These are phyloP conservation scores for Zygothrica quintamaculata DNA, from an alignment of 2,888 invertebrate genomes.

Conservation along the genomic window DNA sequence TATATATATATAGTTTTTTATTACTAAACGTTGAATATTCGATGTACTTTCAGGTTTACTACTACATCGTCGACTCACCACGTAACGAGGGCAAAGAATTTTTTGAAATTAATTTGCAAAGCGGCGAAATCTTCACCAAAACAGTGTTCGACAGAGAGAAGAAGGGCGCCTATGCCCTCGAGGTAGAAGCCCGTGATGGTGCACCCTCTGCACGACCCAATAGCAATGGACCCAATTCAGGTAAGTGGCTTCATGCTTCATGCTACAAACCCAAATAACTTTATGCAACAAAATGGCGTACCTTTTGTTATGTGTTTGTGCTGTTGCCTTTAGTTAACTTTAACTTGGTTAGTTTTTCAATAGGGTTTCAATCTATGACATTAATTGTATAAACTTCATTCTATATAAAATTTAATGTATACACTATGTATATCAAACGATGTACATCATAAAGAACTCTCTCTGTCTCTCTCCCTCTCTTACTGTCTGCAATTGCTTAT, in stretches of 20 bases:
- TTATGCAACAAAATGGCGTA: constrained; percentile 9
- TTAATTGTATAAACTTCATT: no score
- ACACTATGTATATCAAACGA: no score
- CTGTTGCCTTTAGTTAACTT: no score
- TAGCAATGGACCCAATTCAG: constrained; percentile 97
- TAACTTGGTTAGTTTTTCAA: constrained; percentile 17
- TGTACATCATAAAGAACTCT: no score
- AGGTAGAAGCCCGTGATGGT: constrained; percentile 98
- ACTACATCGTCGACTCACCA: constrained; percentile 95
- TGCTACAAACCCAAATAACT: not conserved
- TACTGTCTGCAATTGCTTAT: no score
- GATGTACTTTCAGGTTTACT: constrained; percentile 90
- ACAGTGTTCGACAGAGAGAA: constrained; percentile 98
- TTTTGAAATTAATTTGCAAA: constrained; percentile 97
- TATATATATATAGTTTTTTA: no score
- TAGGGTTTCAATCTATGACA: no score
- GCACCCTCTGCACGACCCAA: constrained; percentile 98
- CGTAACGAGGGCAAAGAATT: constrained; percentile 97
- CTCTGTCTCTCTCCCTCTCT: no score
- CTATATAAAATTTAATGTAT: no score
- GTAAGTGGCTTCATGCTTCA: constrained; percentile 86
- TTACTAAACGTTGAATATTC: constrained; percentile 11
- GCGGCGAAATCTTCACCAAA: constrained; percentile 97
- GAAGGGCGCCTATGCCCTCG: constrained; percentile 98
- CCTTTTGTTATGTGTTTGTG: constrained; percentile 24